Percentiles rank a stretch among this genome's conserved stretches.
Evolutionary conservation across 2,888 invertebrate species (phyloP).

Genomic region (Drosophila kambysellisi): DNA sequence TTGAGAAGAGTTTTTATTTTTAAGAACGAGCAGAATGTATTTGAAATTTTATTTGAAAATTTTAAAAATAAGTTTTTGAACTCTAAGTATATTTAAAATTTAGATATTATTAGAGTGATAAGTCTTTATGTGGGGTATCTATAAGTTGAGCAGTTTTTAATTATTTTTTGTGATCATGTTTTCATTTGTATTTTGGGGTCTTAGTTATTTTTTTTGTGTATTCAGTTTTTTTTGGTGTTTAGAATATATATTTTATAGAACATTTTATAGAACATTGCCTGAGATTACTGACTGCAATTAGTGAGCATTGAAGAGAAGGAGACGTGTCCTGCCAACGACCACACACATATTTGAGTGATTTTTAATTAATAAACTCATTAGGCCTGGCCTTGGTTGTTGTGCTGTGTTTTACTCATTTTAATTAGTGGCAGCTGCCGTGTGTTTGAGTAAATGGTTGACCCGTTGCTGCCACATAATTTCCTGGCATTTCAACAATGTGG

Average conservation of each 20-base stretch:
- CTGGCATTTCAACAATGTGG: conserved; percentile 75
- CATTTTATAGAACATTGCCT: conserved; percentile 34
- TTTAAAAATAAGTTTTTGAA: too few relatives aligned
- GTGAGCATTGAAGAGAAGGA: conserved; percentile 21
- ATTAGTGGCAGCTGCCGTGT: conserved; percentile 73
- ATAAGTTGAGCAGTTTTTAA: neutral
- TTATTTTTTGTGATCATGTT: too few relatives aligned
- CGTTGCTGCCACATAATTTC: conserved; percentile 70
- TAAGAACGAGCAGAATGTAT: neutral
- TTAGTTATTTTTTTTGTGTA: neutral
- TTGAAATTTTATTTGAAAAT: neutral
- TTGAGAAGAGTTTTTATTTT: neutral
- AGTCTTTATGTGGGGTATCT: neutral
- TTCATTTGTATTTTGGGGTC: too few relatives aligned
- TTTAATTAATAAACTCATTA: conserved; percentile 81
- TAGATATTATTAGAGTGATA: neutral
- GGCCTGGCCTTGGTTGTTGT: conserved; percentile 44
- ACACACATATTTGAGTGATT: conserved; percentile 59
- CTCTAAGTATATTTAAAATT: neutral
- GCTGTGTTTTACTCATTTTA: conserved; percentile 70
- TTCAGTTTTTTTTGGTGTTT: conserved; percentile 28
- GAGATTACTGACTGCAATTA: conserved; percentile 39
- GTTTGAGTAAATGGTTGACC: conserved; percentile 45
- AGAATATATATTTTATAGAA: conserved; percentile 58
- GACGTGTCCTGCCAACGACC: conserved; percentile 34